Conservation (phyloP, 1,140 invertebrate species). For the Holcopasites calliopsidis region DNA sequence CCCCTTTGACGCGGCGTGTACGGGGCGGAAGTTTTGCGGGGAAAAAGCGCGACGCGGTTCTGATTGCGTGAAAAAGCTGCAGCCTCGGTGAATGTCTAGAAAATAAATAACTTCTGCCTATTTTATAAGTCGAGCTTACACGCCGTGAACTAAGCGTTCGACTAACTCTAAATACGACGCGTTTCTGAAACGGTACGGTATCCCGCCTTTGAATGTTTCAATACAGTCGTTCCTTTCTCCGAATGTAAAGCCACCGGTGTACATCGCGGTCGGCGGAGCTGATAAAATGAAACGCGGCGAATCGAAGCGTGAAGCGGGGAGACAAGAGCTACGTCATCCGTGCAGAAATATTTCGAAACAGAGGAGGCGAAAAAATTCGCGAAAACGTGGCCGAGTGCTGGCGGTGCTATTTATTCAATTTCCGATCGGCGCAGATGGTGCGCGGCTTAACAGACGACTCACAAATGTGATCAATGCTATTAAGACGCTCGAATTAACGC, state of each 20-base stretch:
- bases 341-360: conserved; percentile 10
- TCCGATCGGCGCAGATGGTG: conserved; percentile 36
- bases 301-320: neutral
- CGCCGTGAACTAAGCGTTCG: too few relatives aligned
- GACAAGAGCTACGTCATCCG: neutral
- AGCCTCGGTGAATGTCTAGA: too few relatives aligned
- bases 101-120: too few relatives aligned
- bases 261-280: neutral
- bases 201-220: too few relatives aligned
- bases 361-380: conserved; percentile 8
- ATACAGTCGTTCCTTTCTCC: too few relatives aligned
- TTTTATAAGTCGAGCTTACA: too few relatives aligned
- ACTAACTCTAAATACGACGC: too few relatives aligned
- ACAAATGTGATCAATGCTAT: conserved; percentile 56
- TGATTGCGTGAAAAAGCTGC: neutral
- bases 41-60: neutral
- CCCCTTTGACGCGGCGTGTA: conserved; percentile 18
- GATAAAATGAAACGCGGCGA: neutral
- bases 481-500: conserved; percentile 62
- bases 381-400: neutral
- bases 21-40: neutral
- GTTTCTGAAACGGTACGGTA: too few relatives aligned
- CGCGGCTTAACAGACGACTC: conserved; percentile 30
- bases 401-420: conserved; percentile 53
- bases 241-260: neutral